Base-by-base conservation (phyloP, 1,140 invertebrate species). In the Tetranychus urticae region DNA sequence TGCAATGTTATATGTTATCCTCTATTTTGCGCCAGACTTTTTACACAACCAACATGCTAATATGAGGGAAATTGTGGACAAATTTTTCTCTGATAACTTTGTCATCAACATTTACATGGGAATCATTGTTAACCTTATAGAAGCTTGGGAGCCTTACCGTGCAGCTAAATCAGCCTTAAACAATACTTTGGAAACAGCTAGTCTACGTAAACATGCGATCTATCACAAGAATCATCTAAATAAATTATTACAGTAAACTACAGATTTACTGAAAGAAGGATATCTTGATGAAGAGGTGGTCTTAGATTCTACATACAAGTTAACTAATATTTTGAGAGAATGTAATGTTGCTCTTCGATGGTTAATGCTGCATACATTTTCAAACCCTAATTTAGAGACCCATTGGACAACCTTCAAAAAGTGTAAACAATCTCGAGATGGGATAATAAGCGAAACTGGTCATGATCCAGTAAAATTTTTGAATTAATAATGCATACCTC, bases 41-140 rank as follows among this genome's bases (percentile, higher is more conserved):
- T 75, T 98, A 3, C 80, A 87, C 63, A 79, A 77, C 52, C 86
- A 97, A 68, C 80, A 81, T 50, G 81, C 90, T 1, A 83, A 84
- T 69, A 98, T 98, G 94, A 80, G 93, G 67, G 92, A 97, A 79
- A 92, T 97, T 68, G 89, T 93, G 23, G 92, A 97, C 69, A 91
- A 92, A 75, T 94, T 88, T 74, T 97, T 94, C 69, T 82, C 86
- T 35, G 90, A 94, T 70, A 94, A 93, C 72, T 97, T 91, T 90
- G 81, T 92, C 1, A 78, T 94, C 37, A 88, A 86, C 66, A 76
- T 97, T 56, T 96, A 97, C 69, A 93, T 97, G 87, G 92, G 92
- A 14, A 82, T 89, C 50, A 82, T 75, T 60, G 79, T 94, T 2
- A 96, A 96, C 75, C 73, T 98, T 35, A 75, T 86, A 36, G 91